These are phyloP conservation scores for Etia nguti DNA, from an alignment of 2,113 vertebrate species.

Conservation along the genomic window DNA sequence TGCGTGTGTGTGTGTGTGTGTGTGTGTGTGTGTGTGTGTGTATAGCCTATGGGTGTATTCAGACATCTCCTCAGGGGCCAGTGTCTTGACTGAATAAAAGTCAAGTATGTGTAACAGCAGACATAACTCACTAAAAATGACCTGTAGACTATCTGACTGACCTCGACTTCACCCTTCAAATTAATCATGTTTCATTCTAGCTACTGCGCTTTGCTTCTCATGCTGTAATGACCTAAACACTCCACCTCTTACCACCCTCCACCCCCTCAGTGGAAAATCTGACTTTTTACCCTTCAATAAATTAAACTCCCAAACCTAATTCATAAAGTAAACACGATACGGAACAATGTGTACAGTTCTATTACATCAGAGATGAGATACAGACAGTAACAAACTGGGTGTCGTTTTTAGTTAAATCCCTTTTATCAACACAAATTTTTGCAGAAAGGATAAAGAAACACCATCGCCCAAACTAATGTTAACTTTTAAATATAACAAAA, in stretches of 20 bases:
- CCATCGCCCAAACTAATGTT: background rate
- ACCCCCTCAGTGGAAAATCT: background rate
- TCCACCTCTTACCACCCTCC: background rate
- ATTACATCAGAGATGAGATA: background rate
- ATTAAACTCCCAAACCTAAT: background rate
- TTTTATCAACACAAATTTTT: background rate
- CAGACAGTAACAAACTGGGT: background rate
- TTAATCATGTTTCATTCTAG: background rate
- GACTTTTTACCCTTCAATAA: background rate
- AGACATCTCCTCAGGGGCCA: background rate
- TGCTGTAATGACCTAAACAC: background rate
- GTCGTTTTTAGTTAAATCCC: background rate
- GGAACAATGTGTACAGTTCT: background rate
- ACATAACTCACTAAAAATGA: background rate
- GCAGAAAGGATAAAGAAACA: background rate
- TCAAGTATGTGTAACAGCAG: background rate
- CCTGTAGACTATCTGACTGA: background rate
- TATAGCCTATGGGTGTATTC: background rate
- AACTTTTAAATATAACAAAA: background rate
- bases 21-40: background rate
- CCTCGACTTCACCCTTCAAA: background rate
- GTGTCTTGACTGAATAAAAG: background rate
- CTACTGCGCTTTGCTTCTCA: background rate
- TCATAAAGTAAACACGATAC: background rate
- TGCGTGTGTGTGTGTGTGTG: background rate